A percentile compares a stretch with the other conserved stretches of the same genome.
Evolutionary conservation across 2,888 invertebrate species (phyloP).

Genomic region (Thecocarcelia acutangulata): DNA sequence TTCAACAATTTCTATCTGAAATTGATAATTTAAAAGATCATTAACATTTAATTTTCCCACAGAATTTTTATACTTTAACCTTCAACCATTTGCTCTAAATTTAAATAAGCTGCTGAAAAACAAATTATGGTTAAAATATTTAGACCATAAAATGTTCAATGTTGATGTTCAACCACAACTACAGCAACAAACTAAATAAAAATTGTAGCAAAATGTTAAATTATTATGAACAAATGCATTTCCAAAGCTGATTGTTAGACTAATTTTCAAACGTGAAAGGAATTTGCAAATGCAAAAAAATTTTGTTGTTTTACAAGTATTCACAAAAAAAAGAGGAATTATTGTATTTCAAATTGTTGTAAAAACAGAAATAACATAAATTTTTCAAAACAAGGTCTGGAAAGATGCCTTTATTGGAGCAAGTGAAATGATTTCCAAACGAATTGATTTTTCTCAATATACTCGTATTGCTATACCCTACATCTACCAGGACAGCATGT

Average conservation of each 20-base stretch:
- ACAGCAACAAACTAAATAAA: slow-evolving; percentile 22
- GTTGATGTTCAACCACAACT: slow-evolving; percentile 38
- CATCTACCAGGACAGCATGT: too few species aligned
- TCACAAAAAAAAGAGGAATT: too few species aligned
- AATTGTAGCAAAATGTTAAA: slow-evolving; percentile 8
- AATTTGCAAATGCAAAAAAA: slow-evolving; percentile 37
- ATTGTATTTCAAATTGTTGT: too few species aligned
- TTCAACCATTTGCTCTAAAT: slow-evolving; percentile 24
- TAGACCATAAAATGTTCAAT: slow-evolving; percentile 59
- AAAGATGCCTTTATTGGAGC: too few species aligned
- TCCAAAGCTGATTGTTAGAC: slow-evolving; percentile 51
- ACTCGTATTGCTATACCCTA: too few species aligned
- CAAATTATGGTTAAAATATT: slow-evolving; percentile 29
- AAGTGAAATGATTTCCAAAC: too few species aligned
- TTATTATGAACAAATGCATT: slow-evolving; percentile 11
- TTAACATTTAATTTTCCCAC: neutral
- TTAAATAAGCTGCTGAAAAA: neutral
- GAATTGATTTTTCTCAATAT: too few species aligned
- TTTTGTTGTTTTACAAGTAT: neutral
- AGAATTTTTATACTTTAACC: slow-evolving; percentile 20
- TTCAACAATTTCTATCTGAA: neutral
- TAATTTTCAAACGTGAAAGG: slow-evolving; percentile 56
- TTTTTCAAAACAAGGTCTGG: too few species aligned
- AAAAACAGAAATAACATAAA: too few species aligned
- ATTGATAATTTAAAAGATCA: neutral